Base-by-base conservation (phyloP, 2,888 invertebrate species). In the Melipona bicolor region DNA sequence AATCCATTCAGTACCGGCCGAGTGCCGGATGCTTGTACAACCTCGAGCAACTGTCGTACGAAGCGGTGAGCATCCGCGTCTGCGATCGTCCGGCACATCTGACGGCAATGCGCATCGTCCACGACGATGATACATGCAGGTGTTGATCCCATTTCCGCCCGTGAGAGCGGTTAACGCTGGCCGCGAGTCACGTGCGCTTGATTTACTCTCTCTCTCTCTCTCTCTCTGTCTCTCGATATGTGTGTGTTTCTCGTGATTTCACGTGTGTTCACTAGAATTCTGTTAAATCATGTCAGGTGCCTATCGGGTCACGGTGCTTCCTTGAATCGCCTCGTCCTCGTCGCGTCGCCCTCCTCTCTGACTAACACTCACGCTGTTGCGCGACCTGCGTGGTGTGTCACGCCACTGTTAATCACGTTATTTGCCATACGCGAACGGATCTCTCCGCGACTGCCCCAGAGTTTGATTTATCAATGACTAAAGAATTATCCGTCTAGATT, bases 101-200 rank as follows among this genome's bases (percentile, higher is more conserved):
- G 83, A 84, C 78, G 81, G 81, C 54, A 62, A 62, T 65, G 78
- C 78, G 54, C 59, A 54, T 59, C 84, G 81, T 73, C 81, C 80
- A 3, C 73, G 78, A 79, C 85, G 84, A 89, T 91, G 90, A 91
- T 91, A 87, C 89, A 91, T 90, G 89, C 88, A 90, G 88, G 89
- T 88, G 91, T 90, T 91, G 90, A 91, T 91, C 90, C 86, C 89
- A 90, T 91, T 91, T 91, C 90, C 89, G 87, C 74, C 27, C 72
- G 85, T 64, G 83, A 77, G 77, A 85, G 69, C 69, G 70, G 83
- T 78, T 82, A 81, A 75, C 81, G 75, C 70, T 72, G 36, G 70
- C 65, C 77, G 62, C 68, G 86, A 85, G 81, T 84, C 90, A 90
- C 87, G 90, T 91, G 91, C 85, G 83, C 88, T 89, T 91, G 91